These are phyloP conservation scores for Drosophila barbarae DNA, from an alignment of 2,888 invertebrate species.

Conservation along the genomic window DNA sequence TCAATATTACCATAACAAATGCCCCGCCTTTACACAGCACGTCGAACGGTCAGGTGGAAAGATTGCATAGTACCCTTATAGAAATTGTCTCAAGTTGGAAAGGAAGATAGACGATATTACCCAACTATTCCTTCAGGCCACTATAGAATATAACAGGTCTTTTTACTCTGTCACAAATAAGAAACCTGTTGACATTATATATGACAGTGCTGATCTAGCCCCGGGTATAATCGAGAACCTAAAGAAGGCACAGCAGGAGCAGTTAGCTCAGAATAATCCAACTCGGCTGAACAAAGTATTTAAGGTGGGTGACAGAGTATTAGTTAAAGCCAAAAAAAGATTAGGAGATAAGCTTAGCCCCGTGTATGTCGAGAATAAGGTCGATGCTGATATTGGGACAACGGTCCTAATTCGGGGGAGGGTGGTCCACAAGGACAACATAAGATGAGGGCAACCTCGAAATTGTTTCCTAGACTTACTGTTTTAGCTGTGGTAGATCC, in stretches of 20 bases:
- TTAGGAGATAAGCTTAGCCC: too few relatives aligned
- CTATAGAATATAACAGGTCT: background rate
- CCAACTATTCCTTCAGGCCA: conserved; percentile 2
- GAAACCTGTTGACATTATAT: background rate
- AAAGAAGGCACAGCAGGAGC: background rate
- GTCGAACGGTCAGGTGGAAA: background rate
- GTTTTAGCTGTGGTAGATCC: too few relatives aligned
- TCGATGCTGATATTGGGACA: too few relatives aligned
- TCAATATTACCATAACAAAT: conserved; percentile 3
- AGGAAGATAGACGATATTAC: conserved; percentile 3
- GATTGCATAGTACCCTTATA: conserved; percentile 3
- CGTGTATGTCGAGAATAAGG: too few relatives aligned
- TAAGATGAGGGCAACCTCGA: too few relatives aligned
- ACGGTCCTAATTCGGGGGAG: too few relatives aligned
- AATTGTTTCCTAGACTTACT: too few relatives aligned
- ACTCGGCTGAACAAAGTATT: background rate
- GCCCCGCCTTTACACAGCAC: conserved; percentile 3
- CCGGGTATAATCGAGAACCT: background rate
- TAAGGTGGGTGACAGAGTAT: background rate
- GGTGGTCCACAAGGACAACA: too few relatives aligned
- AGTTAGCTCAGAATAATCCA: background rate
- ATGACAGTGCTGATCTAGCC: background rate
- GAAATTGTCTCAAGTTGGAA: conserved; percentile 3
- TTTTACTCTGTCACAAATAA: background rate
- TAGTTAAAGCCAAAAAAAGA: too few relatives aligned